Evolutionary conservation across 2,888 invertebrate species (phyloP).

Genomic region (Drosophila demipolita): DNA sequence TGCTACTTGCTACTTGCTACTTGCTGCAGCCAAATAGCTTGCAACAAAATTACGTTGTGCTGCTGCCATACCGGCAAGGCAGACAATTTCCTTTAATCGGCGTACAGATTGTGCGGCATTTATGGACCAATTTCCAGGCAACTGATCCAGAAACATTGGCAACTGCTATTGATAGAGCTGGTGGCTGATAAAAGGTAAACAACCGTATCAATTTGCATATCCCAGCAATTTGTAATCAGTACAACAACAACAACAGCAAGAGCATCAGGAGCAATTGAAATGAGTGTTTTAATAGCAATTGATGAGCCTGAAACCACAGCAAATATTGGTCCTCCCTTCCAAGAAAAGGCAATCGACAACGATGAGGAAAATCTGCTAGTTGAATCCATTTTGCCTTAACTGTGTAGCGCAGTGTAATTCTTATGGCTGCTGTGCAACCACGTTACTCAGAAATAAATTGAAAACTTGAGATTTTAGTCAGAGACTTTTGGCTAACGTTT

Average conservation of each 20-base stretch:
- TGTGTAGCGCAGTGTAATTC: background rate
- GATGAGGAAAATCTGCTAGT: background rate
- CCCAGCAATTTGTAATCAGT: slow-evolving; percentile 13
- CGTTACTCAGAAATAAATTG: background rate
- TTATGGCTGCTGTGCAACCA: background rate
- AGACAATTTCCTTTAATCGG: slow-evolving; percentile 42
- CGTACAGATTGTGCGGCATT: slow-evolving; percentile 39
- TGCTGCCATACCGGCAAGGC: slow-evolving; percentile 8
- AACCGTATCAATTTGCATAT: slow-evolving; percentile 45
- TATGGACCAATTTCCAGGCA: slow-evolving; percentile 49
- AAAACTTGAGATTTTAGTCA: slow-evolving; percentile 11
- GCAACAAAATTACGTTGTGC: slow-evolving; percentile 22
- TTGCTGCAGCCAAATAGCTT: slow-evolving; percentile 16
- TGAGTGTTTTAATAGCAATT: background rate
- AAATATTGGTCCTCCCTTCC: background rate
- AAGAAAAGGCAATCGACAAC: background rate
- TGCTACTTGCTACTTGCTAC: slow-evolving; percentile 14
- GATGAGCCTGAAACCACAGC: background rate
- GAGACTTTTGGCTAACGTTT: background rate
- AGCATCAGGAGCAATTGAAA: slow-evolving; percentile 1
- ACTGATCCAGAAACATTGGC: slow-evolving; percentile 39
- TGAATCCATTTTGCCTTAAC: background rate
- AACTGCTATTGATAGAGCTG: slow-evolving; percentile 24
- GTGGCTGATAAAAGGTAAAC: slow-evolving; percentile 36
- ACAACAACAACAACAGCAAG: background rate